A percentile compares a stretch with the other conserved stretches of the same genome.
phyloP scores from a whole-genome alignment of 2,888 invertebrate genomes.

The Chelonus formosanus region DNA sequence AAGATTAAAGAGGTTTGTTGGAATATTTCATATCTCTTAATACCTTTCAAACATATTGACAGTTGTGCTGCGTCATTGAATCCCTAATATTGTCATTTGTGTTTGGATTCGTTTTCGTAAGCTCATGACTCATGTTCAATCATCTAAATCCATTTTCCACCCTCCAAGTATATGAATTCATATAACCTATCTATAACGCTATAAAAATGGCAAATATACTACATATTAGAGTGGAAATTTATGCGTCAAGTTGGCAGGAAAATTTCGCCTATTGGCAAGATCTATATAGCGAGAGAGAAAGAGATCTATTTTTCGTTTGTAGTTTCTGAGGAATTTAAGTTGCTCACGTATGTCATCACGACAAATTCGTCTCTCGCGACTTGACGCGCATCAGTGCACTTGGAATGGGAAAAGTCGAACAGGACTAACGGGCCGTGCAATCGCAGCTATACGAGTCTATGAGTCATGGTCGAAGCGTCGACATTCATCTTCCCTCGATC shows the following conservation, averaged over 20 bases:
- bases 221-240: too few species aligned
- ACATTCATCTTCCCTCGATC: constrained; percentile 39
- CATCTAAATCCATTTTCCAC: constrained; percentile 43
- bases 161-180: not conserved
- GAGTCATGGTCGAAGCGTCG: constrained; percentile 44
- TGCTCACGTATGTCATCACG: constrained; percentile 4
- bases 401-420: constrained; percentile 38
- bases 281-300: not conserved
- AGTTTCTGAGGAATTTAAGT: not conserved
- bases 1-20: constrained; percentile 4
- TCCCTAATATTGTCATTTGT: constrained; percentile 16
- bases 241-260: too few species aligned
- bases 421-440: constrained; percentile 42
- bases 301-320: not conserved
- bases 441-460: constrained; percentile 37
- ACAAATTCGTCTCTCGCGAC: not conserved
- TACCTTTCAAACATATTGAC: constrained; percentile 6
- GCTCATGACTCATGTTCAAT: constrained; percentile 40
- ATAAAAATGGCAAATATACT: too few species aligned
- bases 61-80: constrained; percentile 9
- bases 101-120: not conserved
- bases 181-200: not conserved
- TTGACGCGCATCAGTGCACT: constrained; percentile 26
- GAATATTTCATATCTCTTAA: not conserved
- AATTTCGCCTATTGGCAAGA: not conserved